Evolutionary conservation across 2,888 invertebrate species (phyloP).

Genomic region (Stomorhina lunata): DNA sequence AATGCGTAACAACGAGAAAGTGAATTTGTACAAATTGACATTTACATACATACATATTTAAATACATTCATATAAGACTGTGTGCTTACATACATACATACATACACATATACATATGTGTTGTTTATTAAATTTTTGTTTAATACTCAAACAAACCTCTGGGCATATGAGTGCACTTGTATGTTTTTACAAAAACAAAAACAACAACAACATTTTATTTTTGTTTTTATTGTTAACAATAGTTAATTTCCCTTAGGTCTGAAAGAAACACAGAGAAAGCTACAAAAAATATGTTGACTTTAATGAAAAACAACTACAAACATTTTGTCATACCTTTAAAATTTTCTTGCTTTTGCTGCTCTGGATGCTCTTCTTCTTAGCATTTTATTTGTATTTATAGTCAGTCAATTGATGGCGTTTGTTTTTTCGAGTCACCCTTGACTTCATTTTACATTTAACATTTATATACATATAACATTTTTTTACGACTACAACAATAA

Average conservation of each 20-base stretch:
- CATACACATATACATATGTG: too few relatives aligned
- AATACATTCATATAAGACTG: too few relatives aligned
- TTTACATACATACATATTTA: too few relatives aligned
- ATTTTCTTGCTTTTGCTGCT: background rate
- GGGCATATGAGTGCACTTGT: background rate
- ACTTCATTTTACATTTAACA: constrained; percentile 53
- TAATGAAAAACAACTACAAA: constrained; percentile 13
- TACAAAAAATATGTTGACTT: background rate
- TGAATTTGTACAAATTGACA: background rate
- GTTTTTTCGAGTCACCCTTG: constrained; percentile 55
- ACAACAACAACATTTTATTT: constrained; percentile 19
- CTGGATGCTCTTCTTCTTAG: constrained; percentile 1
- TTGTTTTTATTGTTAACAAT: constrained; percentile 44
- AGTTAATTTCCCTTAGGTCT: constrained; percentile 59
- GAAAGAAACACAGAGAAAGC: constrained; percentile 3
- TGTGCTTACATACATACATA: background rate
- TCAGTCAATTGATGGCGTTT: constrained; percentile 19
- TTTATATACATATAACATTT: constrained; percentile 22
- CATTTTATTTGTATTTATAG: constrained; percentile 24
- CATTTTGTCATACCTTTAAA: background rate
- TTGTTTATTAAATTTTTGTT: background rate
- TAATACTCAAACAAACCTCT: constrained; percentile 2
- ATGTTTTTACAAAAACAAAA: too few relatives aligned
- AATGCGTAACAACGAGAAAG: background rate
- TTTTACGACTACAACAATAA: constrained; percentile 15